These are phyloP conservation scores for Propsilocerus akamusi DNA, from an alignment of 1,140 invertebrate genomes.

Conservation along the genomic window DNA sequence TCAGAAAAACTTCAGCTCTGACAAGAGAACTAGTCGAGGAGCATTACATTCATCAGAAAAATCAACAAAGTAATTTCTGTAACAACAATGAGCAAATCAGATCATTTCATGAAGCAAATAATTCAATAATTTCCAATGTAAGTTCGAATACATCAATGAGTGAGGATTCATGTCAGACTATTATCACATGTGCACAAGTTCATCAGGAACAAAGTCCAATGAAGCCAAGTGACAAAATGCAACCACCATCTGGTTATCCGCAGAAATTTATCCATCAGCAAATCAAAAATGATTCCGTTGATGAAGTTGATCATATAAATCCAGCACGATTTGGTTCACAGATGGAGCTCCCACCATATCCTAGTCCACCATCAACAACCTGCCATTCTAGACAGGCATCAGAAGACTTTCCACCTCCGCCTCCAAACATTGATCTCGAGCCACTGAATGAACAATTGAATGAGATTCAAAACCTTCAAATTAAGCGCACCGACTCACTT, in stretches of 20 bases:
- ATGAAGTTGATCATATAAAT: constrained; percentile 33
- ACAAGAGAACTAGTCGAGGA: constrained; percentile 21
- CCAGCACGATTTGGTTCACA: constrained; percentile 15
- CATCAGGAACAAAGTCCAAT: constrained; percentile 56
- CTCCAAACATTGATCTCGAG: constrained; percentile 49
- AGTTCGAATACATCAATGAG: constrained; percentile 60
- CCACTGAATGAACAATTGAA: constrained; percentile 32
- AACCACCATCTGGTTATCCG: constrained; percentile 6
- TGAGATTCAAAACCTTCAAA: constrained; percentile 22
- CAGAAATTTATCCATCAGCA: constrained; percentile 23
- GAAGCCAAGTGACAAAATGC: constrained; percentile 25
- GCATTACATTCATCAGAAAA: constrained; percentile 17
- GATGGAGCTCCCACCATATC: constrained; percentile 56
- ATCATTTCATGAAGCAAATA: constrained; percentile 20
- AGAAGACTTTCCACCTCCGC: constrained; percentile 76
- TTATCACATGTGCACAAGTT: constrained; percentile 54
- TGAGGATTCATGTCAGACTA: constrained; percentile 60
- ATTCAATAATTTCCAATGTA: constrained; percentile 20
- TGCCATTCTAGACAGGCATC: constrained; percentile 67
- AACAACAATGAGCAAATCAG: not conserved
- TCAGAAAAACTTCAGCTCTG: constrained; percentile 56
- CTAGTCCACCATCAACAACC: constrained; percentile 48
- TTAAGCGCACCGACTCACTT: constrained; percentile 15
- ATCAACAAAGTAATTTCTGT: not conserved
- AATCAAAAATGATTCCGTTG: constrained; percentile 32